Evolutionary conservation across 2,113 vertebrate species (phyloP).

Genomic region (Poecile atricapillus): DNA sequence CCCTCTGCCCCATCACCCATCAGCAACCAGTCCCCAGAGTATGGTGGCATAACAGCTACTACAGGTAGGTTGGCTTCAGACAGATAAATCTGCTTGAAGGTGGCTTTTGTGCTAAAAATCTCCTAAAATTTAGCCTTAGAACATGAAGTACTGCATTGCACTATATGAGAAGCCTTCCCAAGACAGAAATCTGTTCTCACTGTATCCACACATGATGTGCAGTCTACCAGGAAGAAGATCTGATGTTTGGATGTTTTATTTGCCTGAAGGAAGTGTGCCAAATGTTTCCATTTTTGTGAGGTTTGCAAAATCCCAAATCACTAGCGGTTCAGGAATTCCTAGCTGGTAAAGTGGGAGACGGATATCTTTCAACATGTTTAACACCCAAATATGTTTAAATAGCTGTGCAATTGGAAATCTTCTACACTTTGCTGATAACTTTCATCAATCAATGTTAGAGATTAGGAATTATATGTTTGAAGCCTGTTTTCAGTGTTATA

Average conservation of each 20-base stretch:
- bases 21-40: conserved; percentile 89
- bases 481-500: not conserved
- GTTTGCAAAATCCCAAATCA: not conserved
- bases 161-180: not conserved
- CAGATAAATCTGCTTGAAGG: not conserved
- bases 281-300: not conserved
- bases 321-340: not conserved
- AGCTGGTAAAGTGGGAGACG: not conserved
- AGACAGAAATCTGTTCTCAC: not conserved
- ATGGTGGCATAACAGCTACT: conserved; percentile 75
- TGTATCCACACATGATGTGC: not conserved
- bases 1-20: conserved; percentile 83
- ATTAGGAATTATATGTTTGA: not conserved
- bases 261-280: not conserved
- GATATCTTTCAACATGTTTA: not conserved
- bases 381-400: not conserved
- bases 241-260: not conserved
- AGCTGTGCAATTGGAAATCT: not conserved
- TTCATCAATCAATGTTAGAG: not conserved
- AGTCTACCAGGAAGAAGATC: not conserved
- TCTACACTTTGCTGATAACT: not conserved
- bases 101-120: not conserved
- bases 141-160: not conserved
- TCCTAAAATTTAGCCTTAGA: not conserved
- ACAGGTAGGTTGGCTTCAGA: conserved; percentile 80